Evolutionary conservation across 1,140 invertebrate species (phyloP), one percentile per base, ranked within the genome.

Genomic region (Steinernema feltiae): DNA sequence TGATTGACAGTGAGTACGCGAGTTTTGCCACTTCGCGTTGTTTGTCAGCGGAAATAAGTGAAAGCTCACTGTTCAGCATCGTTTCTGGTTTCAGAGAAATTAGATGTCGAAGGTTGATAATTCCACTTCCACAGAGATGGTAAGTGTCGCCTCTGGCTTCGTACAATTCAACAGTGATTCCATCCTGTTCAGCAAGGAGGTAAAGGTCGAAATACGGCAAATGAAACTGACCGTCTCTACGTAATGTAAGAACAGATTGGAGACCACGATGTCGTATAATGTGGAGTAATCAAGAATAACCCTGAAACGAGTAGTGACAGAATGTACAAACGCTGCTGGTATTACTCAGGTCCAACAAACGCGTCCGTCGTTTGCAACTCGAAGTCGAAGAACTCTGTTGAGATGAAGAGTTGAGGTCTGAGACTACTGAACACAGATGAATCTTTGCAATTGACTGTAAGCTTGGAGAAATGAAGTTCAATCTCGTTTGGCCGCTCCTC

Each of bases 331-430:
- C n/a, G 15, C 30, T 18, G 3, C 53, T 15, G 12, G 30, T n/a
- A 0, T 63, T 79, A 78, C 80, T 82, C 80, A 3, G 80, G 81
- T 21, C 81, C 80, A 35, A 46, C 69, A n/a, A 84, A 30, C 24
- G 82, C 53, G 30, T 79, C 77, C 1, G 82, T 85, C 7, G 84
- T 84, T 78, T 84, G 78, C 24, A 84, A 48, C 74, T 84, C 85
- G 69, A 84, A 84, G 69, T 84, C 83, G 75, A 84, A 84, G 69
- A 84, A 84, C 77, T 84, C 83, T 48, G 86, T 48, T 0, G 81
- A 78, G 29, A 84, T 32, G 76, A 84, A 84, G 21, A 84, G 53
- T 30, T 76, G 35, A 21, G 82, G 53, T 74, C 18, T 72, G 18
- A 15, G 75, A 24, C n/a, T 71, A 69, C 41, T 79, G 77, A 18